These are phyloP conservation scores for Castor canadensis DNA, from an alignment of 2,113 vertebrate genomes.

Conservation along the genomic window DNA sequence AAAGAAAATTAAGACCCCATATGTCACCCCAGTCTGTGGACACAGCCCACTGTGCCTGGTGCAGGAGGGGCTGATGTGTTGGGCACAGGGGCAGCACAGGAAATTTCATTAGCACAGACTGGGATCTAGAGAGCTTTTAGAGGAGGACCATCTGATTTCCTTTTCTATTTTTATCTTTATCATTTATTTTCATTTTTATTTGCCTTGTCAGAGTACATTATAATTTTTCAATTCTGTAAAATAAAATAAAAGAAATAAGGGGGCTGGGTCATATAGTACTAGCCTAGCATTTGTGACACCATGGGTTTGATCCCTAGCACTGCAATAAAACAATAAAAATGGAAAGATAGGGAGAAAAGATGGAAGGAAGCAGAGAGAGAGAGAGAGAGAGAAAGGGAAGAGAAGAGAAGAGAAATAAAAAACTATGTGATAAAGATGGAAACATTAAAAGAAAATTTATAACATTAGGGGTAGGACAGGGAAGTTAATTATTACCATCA, in stretches of 20 bases:
- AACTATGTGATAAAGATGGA: background rate
- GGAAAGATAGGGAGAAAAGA: too few relatives aligned
- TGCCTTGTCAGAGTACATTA: background rate
- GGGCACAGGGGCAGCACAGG: fast-evolving
- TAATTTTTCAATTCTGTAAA: conserved; percentile 1
- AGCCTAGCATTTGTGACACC: background rate
- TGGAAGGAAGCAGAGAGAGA: too few relatives aligned
- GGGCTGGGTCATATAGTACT: background rate
- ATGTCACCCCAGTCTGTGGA: background rate
- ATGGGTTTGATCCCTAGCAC: background rate
- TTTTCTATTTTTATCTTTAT: background rate
- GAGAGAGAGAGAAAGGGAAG: too few relatives aligned
- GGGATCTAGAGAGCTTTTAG: background rate
- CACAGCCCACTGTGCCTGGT: fast-evolving
- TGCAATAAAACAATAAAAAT: too few relatives aligned
- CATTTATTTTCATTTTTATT: background rate
- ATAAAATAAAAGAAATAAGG: background rate
- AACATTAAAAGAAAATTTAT: background rate
- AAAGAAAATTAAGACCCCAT: background rate
- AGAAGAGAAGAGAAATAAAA: background rate
- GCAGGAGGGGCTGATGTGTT: fast-evolving
- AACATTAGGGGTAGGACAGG: background rate
- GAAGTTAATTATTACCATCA: background rate
- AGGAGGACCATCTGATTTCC: background rate
- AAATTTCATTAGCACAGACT: background rate